Evolutionary conservation across 1,140 invertebrate species (phyloP), one percentile per base, ranked within the genome.

Genomic region (Bombus waltoni): DNA sequence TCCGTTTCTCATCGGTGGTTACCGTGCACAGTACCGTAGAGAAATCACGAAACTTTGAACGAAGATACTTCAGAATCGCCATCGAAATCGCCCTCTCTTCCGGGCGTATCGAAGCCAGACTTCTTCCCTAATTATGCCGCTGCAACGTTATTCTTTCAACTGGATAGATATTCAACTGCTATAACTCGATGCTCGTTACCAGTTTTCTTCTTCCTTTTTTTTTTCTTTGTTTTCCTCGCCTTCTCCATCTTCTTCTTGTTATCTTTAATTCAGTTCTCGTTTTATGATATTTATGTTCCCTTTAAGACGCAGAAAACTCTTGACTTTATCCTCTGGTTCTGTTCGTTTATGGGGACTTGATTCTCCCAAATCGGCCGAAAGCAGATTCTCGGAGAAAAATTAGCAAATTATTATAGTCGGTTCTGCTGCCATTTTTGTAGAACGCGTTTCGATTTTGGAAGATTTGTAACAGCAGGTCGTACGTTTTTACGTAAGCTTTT

Each of bases 61-160:
- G 66, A 32, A 81, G 79, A 81, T 68, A 83, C 71, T 85, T 80
- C 71, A 78, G 68, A 59, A 87, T 91, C 82, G 89, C 40, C 65
- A 74, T 82, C 76, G 89, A 92, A 91, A 87, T 85, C 86, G 66
- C 82, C 86, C 89, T 87, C 89, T 78, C 89, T 92, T 91, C 86
- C 90, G 82, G 65, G 59, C 59, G 18, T 59, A 83, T 83, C 77
- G 72, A 84, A 87, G 77, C 82, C 73, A 76, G 79, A 25, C 66
- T 83, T 91, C 83, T 68, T 42, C 86, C 85, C 88, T 92, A 92
- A 92, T 92, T 92, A 92, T 88, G 86, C 76, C 79, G 66, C 83
- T 83, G 72, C 85, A 85, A 66, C 75, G 79, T 89, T 87, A 86
- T 89, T 88, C 73, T 89, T 88, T 90, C 91, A 85, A 38, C 83